Base-by-base conservation (phyloP, 2,113 vertebrate species). In the Proterorhinus semilunaris region DNA sequence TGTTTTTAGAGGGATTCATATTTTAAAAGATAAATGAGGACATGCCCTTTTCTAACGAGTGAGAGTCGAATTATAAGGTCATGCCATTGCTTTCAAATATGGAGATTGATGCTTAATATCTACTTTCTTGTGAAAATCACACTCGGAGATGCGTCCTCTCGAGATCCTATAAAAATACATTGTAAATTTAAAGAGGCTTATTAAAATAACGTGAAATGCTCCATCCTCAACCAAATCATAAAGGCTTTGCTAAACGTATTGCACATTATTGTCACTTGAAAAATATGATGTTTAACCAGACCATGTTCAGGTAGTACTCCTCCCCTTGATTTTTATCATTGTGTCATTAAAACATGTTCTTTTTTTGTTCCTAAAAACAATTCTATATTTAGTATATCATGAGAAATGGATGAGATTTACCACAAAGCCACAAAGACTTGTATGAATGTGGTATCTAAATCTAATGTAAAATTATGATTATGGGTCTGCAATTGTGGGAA, bases 1-100 rank as follows among this genome's bases (percentile, higher is more conserved):
- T 82, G 86, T 84, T 86, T 61, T 68, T 65, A 68, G 21, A 90
- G 85, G 86, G 76, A 71, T 68, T 58, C 80, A 66, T 83, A 83
- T 83, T 88, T 84, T 53, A 84, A 62, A 67, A 86, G 78, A 68
- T 74, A 88, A 79, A 68, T 43, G 73, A 54, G 71, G 72, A 73
- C 44, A 44, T 72, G 44, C 75, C 68, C 57, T 87, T 67, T 74
- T 43, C 66, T 53, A 45, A 50, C 58, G 59, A 47, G 13, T 74
- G 64, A 63, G 48, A 68, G 36, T 74, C 71, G 50, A 65, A 76
- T 75, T 70, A 74, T 71, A 69, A 76, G 75, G 79, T 83, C 74
- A 65, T 27, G 58, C 9, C 46, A 61, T 75, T 54, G 9, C 54
- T 61, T 52, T 68, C 10, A 72, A 27, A 80, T 63, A 64, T 51